Percentiles rank a stretch among this genome's conserved stretches.
Evolutionary conservation across 2,888 invertebrate species (phyloP).

Genomic region (Bellardia bayeri): DNA sequence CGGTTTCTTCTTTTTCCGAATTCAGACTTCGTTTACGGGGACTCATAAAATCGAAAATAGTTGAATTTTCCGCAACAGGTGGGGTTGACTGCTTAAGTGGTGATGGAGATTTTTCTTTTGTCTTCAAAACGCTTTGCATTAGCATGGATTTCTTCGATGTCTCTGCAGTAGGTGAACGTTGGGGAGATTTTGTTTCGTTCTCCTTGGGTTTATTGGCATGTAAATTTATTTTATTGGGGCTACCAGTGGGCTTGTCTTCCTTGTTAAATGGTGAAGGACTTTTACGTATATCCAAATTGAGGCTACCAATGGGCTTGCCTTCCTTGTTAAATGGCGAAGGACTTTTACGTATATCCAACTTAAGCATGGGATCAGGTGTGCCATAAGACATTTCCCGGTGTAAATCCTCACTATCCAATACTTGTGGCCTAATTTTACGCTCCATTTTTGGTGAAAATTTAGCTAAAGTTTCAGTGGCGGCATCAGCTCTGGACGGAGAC

Average conservation of each 20-base stretch:
- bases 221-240: slow-evolving; percentile 74
- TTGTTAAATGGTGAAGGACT: slow-evolving; percentile 78
- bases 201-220: slow-evolving; percentile 75
- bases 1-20: slow-evolving; percentile 64
- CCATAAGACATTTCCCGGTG: slow-evolving; percentile 86
- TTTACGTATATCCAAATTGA: slow-evolving; percentile 11
- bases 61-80: slow-evolving; percentile 68
- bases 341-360: slow-evolving; percentile 79
- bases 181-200: slow-evolving; percentile 65
- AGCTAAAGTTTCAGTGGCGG: slow-evolving; percentile 79
- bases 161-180: slow-evolving; percentile 72
- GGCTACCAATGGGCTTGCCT: slow-evolving; percentile 71
- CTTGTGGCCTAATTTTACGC: slow-evolving; percentile 81
- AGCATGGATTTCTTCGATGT: slow-evolving; percentile 45
- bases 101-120: slow-evolving; percentile 74
- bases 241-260: slow-evolving; percentile 74
- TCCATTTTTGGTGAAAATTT: slow-evolving; percentile 78
- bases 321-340: slow-evolving; percentile 76
- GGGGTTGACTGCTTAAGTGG: slow-evolving; percentile 58
- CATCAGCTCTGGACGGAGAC: slow-evolving; percentile 80
- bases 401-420: slow-evolving; percentile 85
- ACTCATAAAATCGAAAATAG: slow-evolving; percentile 70
- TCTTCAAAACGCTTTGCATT: slow-evolving; percentile 55
- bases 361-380: slow-evolving; percentile 83
- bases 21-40: slow-evolving; percentile 71